Conservation (phyloP, 2,113 vertebrate genomes). For the Chelonoidis abingdonii region DNA sequence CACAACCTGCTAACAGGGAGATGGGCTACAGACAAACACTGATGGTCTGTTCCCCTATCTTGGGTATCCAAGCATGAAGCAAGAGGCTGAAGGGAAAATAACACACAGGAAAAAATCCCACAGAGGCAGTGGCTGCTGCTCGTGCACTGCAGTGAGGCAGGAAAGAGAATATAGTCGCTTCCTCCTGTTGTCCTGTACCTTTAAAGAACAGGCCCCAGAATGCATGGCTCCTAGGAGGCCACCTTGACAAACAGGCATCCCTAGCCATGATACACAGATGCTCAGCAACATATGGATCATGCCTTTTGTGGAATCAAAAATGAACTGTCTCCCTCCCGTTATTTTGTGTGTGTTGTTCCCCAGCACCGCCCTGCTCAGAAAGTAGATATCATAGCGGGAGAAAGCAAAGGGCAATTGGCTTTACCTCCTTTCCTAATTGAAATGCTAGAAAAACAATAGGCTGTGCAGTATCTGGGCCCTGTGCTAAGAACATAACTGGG, state of each 20-base stretch:
- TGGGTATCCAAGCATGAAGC: background rate
- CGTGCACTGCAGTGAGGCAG: background rate
- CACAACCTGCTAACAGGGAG: background rate
- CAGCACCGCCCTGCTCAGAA: background rate
- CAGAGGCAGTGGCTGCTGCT: background rate
- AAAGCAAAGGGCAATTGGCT: background rate
- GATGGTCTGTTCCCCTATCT: background rate
- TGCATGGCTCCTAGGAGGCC: background rate
- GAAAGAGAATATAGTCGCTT: too few relatives aligned
- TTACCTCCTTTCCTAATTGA: background rate
- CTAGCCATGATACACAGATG: background rate
- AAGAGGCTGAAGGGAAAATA: background rate
- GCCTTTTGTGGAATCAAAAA: background rate
- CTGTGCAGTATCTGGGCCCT: background rate
- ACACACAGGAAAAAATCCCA: background rate
- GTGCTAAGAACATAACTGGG: background rate
- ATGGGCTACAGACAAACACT: background rate
- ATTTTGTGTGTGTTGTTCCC: background rate
- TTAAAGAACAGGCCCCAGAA: background rate
- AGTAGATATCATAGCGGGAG: background rate
- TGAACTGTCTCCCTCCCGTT: background rate
- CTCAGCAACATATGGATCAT: background rate
- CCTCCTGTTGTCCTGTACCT: background rate
- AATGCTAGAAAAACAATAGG: constrained; percentile 1
- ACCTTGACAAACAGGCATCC: background rate